phyloP scores from a whole-genome alignment of 1,140 invertebrate species.

The Drosophila busckii region DNA sequence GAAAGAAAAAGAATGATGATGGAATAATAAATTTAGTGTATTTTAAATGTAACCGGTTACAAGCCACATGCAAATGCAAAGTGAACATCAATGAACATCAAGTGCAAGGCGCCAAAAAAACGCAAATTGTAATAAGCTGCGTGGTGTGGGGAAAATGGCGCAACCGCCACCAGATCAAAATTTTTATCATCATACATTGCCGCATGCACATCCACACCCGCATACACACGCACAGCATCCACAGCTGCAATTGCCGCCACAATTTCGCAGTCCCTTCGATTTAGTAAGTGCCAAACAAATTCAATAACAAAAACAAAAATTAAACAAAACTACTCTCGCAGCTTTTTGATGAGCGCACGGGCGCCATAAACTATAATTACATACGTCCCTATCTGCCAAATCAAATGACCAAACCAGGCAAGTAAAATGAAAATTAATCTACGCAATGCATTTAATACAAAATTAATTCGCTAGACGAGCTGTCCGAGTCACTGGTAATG shows the following conservation, averaged over 20 bases:
- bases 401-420: constrained; percentile 63
- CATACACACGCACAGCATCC: constrained; percentile 52
- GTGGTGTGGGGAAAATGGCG: constrained; percentile 64
- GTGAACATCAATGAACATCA: not conserved
- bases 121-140: constrained; percentile 1
- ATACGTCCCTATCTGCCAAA: constrained; percentile 70
- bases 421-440: too few species aligned
- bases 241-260: constrained; percentile 69
- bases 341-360: constrained; percentile 70
- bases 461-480: constrained; percentile 38
- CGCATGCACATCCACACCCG: constrained; percentile 56
- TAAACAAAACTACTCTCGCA: constrained; percentile 19
- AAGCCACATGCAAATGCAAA: constrained; percentile 12
- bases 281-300: constrained; percentile 45
- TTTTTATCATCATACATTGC: constrained; percentile 62
- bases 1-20: constrained; percentile 63
- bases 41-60: constrained; percentile 65
- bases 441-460: not conserved
- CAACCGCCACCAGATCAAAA: constrained; percentile 74
- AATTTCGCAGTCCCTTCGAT: constrained; percentile 71
- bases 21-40: constrained; percentile 49
- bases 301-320: constrained; percentile 2
- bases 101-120: constrained; percentile 12
- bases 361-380: constrained; percentile 70
- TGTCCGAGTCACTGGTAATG: constrained; percentile 67